Conservation (phyloP, 2,113 vertebrate genomes). For the Brachionichthys hirsutus region DNA sequence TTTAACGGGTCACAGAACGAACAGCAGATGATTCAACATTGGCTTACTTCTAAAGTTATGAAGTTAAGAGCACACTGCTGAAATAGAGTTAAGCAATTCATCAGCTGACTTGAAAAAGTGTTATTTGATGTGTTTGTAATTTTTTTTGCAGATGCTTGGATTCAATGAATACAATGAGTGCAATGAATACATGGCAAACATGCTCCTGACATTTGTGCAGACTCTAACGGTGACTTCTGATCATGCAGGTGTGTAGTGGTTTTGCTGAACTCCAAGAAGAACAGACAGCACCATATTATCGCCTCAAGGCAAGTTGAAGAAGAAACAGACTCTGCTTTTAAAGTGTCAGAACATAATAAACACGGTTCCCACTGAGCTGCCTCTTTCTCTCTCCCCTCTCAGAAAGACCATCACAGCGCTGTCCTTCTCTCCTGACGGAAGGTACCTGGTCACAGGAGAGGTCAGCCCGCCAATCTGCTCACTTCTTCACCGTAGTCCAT, state of each 20-base stretch:
- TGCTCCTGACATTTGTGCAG: not conserved
- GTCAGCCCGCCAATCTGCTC: conserved; percentile 72
- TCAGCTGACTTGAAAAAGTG: no score
- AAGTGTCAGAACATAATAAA: no score
- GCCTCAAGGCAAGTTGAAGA: conserved; percentile 85
- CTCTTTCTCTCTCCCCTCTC: conserved; percentile 34
- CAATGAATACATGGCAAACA: no score
- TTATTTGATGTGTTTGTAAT: no score
- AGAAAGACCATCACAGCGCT: conserved; percentile 96
- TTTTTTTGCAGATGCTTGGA: no score
- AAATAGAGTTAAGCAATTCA: no score
- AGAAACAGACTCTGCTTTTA: not conserved
- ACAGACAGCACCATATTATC: conserved; percentile 92
- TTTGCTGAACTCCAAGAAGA: conserved; percentile 90
- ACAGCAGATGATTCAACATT: no score
- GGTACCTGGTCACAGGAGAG: conserved; percentile 96
- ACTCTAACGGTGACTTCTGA: not conserved
- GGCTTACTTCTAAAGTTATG: no score
- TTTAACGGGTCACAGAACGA: no score
- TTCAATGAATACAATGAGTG: no score
- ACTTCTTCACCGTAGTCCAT: not conserved
- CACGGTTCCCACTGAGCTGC: not conserved
- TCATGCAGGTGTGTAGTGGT: conserved; percentile 90
- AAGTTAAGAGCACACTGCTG: no score
- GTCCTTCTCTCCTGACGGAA: conserved; percentile 94